phyloP scores from a whole-genome alignment of 2,888 invertebrate species.

The Caenorhabditis auriculariae region DNA sequence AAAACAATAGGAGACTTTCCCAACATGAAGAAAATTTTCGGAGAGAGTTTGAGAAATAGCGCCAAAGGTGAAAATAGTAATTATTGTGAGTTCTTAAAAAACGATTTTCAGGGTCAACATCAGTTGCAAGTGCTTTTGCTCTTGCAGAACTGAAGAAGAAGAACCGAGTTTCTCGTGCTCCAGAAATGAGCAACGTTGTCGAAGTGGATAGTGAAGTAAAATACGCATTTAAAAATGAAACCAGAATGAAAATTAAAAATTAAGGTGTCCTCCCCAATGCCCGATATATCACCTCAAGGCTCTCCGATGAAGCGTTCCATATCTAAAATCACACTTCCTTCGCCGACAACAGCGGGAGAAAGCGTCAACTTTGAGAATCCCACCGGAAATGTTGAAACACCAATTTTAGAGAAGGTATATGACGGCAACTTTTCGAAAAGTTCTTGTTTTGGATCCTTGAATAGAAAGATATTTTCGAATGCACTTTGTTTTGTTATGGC shows the following conservation, averaged over 20 bases:
- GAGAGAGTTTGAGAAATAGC: constrained; percentile 30
- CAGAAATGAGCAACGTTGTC: constrained; percentile 20
- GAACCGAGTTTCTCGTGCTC: constrained; percentile 21
- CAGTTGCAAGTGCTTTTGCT: constrained; percentile 28
- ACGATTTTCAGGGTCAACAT: constrained; percentile 11
- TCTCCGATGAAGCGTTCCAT: too few species aligned
- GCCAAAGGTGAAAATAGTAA: constrained; percentile 19
- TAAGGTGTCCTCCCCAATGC: too few species aligned
- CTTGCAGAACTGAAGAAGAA: constrained; percentile 20
- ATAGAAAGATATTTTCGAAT: too few species aligned
- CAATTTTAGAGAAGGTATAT: constrained; percentile 32
- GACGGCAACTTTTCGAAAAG: neutral
- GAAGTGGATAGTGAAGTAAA: constrained; percentile 23
- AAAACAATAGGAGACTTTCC: constrained; percentile 7
- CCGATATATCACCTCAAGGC: too few species aligned
- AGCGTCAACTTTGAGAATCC: constrained; percentile 14
- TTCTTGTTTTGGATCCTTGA: too few species aligned
- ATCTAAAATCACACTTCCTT: too few species aligned
- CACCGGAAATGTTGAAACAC: constrained; percentile 28
- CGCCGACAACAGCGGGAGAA: too few species aligned
- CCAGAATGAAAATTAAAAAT: neutral
- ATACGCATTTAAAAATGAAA: too few species aligned
- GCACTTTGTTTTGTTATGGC: too few species aligned
- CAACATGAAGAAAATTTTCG: constrained; percentile 30
- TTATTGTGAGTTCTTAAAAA: too few species aligned